phyloP scores from a whole-genome alignment of 2,113 vertebrate genomes.

The Hyperopisus bebe region DNA sequence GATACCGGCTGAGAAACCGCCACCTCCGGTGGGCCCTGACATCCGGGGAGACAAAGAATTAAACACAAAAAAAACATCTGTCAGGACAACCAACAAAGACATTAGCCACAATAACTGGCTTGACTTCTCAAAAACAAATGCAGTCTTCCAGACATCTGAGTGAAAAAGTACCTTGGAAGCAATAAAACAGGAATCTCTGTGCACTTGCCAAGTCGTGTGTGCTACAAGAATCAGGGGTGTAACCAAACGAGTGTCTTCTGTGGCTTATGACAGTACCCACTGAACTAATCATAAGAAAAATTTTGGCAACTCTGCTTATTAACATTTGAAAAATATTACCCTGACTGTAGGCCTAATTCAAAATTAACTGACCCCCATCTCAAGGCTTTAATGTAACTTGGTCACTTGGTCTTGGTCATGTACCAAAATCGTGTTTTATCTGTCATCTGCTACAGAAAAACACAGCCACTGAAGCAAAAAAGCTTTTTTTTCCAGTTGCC shows the following conservation, averaged over 20 bases:
- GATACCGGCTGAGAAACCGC: slow-evolving; percentile 75
- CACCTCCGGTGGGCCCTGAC: slow-evolving; percentile 77
- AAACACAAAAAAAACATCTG: slow-evolving; percentile 1
- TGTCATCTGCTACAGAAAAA: not conserved
- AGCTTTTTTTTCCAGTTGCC: not conserved
- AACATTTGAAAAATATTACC: not conserved
- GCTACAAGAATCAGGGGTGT: not conserved
- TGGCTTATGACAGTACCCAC: not conserved
- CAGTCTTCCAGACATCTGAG: not conserved
- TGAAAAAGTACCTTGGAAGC: not conserved
- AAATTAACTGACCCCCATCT: not conserved
- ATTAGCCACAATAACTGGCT: not conserved
- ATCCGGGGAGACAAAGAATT: slow-evolving; percentile 33
- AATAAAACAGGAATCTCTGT: not conserved
- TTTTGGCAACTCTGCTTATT: not conserved
- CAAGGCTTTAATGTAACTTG: not conserved
- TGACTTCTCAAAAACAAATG: not conserved
- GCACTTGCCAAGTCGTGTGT: not conserved
- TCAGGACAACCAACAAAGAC: not conserved
- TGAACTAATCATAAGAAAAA: not conserved
- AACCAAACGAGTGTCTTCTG: not conserved
- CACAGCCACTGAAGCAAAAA: not conserved
- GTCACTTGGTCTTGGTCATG: not conserved
- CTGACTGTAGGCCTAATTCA: not conserved
- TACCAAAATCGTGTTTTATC: not conserved